Evolutionary conservation across 1,140 invertebrate genomes (phyloP).

Genomic region (Drosophila aff.): DNA sequence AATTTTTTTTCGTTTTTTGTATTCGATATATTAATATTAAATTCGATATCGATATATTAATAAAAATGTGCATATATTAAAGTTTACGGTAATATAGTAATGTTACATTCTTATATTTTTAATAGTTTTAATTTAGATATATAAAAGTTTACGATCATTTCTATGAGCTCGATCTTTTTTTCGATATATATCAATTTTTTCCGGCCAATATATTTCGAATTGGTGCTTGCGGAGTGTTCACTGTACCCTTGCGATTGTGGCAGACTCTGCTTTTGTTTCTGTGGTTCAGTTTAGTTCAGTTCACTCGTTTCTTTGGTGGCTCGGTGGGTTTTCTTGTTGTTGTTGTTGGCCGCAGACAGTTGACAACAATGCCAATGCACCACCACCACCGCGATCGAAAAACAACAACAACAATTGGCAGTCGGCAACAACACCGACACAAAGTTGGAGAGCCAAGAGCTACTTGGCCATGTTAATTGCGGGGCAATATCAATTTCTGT

Average conservation of each 20-base stretch:
- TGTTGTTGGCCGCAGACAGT: slow-evolving; percentile 14
- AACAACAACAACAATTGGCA: slow-evolving; percentile 9
- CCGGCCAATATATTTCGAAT: not conserved
- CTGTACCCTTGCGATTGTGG: slow-evolving; percentile 15
- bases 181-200: not conserved
- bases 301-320: slow-evolving; percentile 35
- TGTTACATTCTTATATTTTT: not conserved
- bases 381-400: not conserved
- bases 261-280: slow-evolving; percentile 12
- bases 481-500: slow-evolving; percentile 59
- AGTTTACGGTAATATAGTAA: not conserved
- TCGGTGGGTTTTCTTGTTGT: slow-evolving; percentile 1
- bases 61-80: too few relatives aligned
- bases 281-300: slow-evolving; percentile 3
- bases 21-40: too few relatives aligned
- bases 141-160: too few relatives aligned
- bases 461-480: slow-evolving; percentile 59
- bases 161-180: not conserved
- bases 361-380: slow-evolving; percentile 40
- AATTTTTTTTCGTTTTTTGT: too few relatives aligned
- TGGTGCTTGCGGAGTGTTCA: not conserved
- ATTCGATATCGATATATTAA: too few relatives aligned
- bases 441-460: slow-evolving; percentile 27
- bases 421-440: slow-evolving; percentile 1
- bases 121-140: not conserved